A percentile compares a stretch with the other conserved stretches of the same genome.
phyloP scores from a whole-genome alignment of 2,113 vertebrate species.

The Vombatus ursinus region DNA sequence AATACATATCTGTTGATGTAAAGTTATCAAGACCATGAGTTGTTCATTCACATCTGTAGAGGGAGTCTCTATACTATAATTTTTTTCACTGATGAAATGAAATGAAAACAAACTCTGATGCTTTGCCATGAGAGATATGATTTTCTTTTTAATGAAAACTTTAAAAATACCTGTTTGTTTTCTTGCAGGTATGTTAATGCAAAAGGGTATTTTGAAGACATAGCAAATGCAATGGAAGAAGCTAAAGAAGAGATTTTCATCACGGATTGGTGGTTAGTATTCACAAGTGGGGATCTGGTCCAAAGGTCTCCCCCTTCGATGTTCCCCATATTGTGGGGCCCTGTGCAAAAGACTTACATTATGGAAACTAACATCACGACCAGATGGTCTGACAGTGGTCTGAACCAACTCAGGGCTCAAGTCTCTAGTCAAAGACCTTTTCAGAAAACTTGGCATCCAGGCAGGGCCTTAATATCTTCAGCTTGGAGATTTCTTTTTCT shows the following conservation, averaged over 20 bases:
- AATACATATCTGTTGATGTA: neutral
- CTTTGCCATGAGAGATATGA: accelerated
- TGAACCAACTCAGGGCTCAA: constrained; percentile 62
- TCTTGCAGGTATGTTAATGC: constrained; percentile 96
- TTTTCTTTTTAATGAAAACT: constrained; percentile 17
- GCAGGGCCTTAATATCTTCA: constrained; percentile 60
- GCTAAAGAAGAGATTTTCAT: constrained; percentile 98
- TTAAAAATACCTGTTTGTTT: constrained; percentile 22
- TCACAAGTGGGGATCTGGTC: constrained; percentile 11
- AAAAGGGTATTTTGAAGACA: constrained; percentile 94
- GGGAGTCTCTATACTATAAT: neutral
- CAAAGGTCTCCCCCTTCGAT: constrained; percentile 35
- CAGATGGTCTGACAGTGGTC: constrained; percentile 79
- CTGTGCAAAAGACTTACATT: constrained; percentile 59
- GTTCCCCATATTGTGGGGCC: neutral
- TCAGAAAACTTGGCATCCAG: constrained; percentile 76
- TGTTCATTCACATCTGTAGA: neutral
- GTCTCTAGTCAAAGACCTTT: constrained; percentile 74
- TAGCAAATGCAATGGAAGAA: constrained; percentile 94
- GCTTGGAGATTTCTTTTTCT: constrained; percentile 59
- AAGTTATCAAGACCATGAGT: neutral
- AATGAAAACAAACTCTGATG: neutral
- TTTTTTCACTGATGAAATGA: neutral
- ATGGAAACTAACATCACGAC: constrained; percentile 62
- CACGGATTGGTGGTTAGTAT: constrained; percentile 98